Evolutionary conservation across 2,113 vertebrate species (phyloP).

Genomic region (Oenanthe oenanthe): DNA sequence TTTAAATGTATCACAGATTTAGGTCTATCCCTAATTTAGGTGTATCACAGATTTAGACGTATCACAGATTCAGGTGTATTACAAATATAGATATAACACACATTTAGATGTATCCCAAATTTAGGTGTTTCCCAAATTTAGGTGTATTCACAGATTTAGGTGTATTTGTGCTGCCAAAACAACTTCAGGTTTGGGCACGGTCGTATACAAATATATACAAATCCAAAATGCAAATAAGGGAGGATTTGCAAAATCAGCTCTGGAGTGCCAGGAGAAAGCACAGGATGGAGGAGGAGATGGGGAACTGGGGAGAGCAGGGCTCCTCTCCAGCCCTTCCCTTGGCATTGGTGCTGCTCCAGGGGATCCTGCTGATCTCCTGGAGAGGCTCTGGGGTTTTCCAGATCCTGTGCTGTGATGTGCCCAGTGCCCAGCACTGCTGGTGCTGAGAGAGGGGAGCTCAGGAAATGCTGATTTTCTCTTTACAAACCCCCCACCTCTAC

Average conservation of each 20-base stretch:
- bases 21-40: too few species aligned
- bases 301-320: not conserved
- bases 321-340: not conserved
- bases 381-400: not conserved
- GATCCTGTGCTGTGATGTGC: not conserved
- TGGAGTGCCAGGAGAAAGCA: not conserved
- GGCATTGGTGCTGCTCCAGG: not conserved
- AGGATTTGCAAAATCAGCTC: constrained; percentile 6
- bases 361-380: not conserved
- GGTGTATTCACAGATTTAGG: not conserved
- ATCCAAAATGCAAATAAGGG: constrained; percentile 14
- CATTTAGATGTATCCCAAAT: not conserved
- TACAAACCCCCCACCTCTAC: not conserved
- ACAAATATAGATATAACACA: not conserved
- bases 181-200: not conserved
- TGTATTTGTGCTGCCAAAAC: not conserved
- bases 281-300: not conserved
- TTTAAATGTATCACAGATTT: rapidly evolving
- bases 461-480: not conserved
- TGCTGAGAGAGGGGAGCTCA: not conserved
- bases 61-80: rapidly evolving
- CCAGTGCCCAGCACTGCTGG: not conserved
- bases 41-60: not conserved
- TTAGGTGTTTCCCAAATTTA: not conserved
- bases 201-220: not conserved